Evolutionary conservation across 2,888 invertebrate species (phyloP).

Genomic region (Tetragonula carbonaria): DNA sequence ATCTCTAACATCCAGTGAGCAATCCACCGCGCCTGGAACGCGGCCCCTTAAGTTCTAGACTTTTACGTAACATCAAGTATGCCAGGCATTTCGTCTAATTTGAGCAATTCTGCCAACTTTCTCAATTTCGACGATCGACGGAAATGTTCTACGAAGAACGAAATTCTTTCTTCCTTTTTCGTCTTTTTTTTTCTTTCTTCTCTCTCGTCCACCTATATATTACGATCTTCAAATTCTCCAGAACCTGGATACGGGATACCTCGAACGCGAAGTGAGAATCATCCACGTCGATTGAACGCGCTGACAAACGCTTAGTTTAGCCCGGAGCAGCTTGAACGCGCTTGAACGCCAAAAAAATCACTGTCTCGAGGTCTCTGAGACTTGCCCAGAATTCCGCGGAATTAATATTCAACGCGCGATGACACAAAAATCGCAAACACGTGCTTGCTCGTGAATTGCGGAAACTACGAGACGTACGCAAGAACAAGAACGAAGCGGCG

Average conservation of each 20-base stretch:
- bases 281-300: neutral
- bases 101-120: neutral
- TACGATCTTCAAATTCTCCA: neutral
- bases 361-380: neutral
- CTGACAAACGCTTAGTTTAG: neutral
- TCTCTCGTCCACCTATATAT: neutral
- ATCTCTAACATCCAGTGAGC: neutral
- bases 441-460: neutral
- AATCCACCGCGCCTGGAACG: neutral
- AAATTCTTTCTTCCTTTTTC: neutral
- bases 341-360: neutral
- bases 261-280: neutral
- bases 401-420: too few relatives aligned
- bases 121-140: neutral
- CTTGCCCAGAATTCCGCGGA: conserved; percentile 21
- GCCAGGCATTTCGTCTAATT: neutral
- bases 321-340: neutral
- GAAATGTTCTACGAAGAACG: neutral
- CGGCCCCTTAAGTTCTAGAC: neutral
- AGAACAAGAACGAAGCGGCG: conserved; percentile 27
- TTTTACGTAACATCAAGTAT: neutral
- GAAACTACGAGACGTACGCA: conserved; percentile 50
- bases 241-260: too few relatives aligned
- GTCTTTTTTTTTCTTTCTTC: too few relatives aligned
- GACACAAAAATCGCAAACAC: neutral